Conservation (phyloP, 2,797 vertebrate species). For the Hyperoplus lanceolatus region DNA sequence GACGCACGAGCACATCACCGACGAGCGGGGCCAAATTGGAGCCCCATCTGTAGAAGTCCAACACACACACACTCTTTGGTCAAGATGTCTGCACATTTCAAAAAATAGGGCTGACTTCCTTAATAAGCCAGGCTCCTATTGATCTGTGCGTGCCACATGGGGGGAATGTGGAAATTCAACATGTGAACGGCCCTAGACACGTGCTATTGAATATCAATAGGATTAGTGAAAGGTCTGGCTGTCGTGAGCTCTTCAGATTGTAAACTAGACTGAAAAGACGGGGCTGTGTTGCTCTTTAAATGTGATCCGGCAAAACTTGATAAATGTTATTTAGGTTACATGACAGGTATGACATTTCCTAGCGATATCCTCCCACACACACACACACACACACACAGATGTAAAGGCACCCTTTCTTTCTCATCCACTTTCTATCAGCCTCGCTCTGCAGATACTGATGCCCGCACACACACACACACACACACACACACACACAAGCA, state of each 20-base stretch:
- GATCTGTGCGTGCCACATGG: conserved; percentile 53
- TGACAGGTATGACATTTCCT: conserved; percentile 78
- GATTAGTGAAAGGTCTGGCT: conserved; percentile 77
- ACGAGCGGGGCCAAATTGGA: conserved; percentile 7
- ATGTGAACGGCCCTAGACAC: conserved; percentile 20
- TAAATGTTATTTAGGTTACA: conserved; percentile 79
- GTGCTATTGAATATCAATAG: conserved; percentile 62
- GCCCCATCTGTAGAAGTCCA: not conserved
- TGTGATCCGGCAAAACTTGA: conserved; percentile 67
- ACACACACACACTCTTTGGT: conserved; percentile 22
- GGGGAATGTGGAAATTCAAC: conserved; percentile 47
- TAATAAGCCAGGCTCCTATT: conserved; percentile 37
- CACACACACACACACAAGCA: conserved; percentile 19
- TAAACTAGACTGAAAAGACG: conserved; percentile 57
- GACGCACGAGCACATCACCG: conserved; percentile 35
- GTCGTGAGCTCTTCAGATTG: conserved; percentile 63
- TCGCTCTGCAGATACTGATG: conserved; percentile 17
- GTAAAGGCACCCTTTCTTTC: conserved; percentile 45
- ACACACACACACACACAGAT: conserved; percentile 1
- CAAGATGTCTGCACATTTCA: conserved; percentile 50
- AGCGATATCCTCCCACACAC: conserved; percentile 39
- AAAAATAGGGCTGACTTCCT: conserved; percentile 46
- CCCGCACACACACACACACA: not conserved
- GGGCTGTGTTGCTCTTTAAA: conserved; percentile 70
- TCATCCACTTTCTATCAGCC: conserved; percentile 10